Evolutionary conservation across 2,113 vertebrate genomes (phyloP), one percentile per base, ranked within the genome.

Genomic region (Pogonocichla stellata): DNA sequence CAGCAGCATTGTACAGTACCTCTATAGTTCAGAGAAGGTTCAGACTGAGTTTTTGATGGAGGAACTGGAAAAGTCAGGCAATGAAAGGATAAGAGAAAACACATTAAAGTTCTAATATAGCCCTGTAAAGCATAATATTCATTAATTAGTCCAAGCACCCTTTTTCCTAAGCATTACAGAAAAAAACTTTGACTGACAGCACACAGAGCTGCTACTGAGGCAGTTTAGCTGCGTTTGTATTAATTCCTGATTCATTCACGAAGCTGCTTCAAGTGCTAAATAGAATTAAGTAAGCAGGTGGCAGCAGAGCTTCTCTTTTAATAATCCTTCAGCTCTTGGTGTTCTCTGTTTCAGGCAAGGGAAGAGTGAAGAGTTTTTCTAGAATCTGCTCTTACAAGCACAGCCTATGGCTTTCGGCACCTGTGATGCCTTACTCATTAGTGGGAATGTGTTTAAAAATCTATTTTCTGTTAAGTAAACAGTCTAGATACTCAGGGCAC

Each of bases 41-140:
- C 98, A 77, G 99, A 99, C 93, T 98, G 98, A 94, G 98, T 98
- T 99, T 99, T 99, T 98, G 98, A 98, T 97, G 98, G 99, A 95
- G 98, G 98, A 98, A 98, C 99, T 99, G 98, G 82, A 99, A 98
- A 98, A 97, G 58, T 91, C 93, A 96, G 80, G 88, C 36, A 93
- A 91, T 14, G 65, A 95, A 95, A 97, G 56, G 85, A 85, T 95
- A 96, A 98, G 60, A 90, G 57, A 91, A 66, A 75, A 85, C 29
- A 93, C 9, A 93, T 95, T 92, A 84, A 65, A 84, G 15, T 80
- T 84, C 29, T 26, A 69, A 56, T 86, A 77, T n/a, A 64, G 61
- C 42, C 22, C 28, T 2, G 1, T 58, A 91, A 62, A 19, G 34
- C 36, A 43, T 18, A 47, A 36, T 34, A 72, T 64, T 84, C 10